Evolutionary conservation across 2,113 vertebrate species (phyloP).

Genomic region (Herpetotheres cachinnans): DNA sequence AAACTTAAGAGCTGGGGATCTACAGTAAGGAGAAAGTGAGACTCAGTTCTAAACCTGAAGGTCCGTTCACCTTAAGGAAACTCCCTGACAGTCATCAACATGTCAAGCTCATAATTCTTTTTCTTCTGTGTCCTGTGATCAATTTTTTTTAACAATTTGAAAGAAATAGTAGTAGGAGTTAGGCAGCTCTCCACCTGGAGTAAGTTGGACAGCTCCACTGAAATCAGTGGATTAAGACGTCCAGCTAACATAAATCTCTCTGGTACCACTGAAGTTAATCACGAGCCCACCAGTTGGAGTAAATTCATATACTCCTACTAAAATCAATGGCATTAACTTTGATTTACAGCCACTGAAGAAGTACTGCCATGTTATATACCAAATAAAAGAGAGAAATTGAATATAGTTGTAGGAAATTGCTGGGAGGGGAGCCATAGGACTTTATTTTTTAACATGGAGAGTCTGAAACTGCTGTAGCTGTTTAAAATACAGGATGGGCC

Average conservation of each 20-base stretch:
- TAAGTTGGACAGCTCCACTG: background rate
- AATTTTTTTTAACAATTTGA: background rate
- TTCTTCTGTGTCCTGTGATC: background rate
- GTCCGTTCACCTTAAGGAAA: background rate
- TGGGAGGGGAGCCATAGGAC: background rate
- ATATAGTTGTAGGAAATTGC: background rate
- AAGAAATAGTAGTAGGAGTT: background rate
- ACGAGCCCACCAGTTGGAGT: fast-evolving
- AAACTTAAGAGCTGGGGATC: background rate
- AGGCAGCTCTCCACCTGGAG: background rate
- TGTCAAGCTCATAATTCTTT: background rate
- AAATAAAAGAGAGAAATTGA: background rate
- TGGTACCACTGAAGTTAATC: background rate
- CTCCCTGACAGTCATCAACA: background rate
- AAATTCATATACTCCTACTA: background rate
- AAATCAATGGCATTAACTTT: background rate
- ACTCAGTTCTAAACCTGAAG: background rate
- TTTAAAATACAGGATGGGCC: background rate
- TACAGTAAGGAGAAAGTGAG: background rate
- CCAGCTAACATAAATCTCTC: background rate
- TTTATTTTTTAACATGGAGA: background rate
- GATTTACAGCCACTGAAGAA: background rate
- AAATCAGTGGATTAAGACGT: background rate
- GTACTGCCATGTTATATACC: background rate
- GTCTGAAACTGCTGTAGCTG: background rate